phyloP scores from a whole-genome alignment of 1,140 invertebrate species.

The Platyscapa corneri region DNA sequence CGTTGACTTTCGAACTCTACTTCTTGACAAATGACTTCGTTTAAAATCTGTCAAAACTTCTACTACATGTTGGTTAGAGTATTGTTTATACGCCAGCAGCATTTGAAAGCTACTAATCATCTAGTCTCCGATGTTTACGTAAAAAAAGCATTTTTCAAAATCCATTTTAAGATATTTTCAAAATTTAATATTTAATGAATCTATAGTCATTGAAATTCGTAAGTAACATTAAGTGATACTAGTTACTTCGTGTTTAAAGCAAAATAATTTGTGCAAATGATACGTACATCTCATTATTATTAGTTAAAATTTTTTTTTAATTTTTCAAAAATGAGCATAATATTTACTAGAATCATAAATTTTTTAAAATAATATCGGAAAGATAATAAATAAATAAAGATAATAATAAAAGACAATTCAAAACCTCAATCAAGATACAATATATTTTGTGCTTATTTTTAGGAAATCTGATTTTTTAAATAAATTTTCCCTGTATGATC shows the following conservation, averaged over 20 bases:
- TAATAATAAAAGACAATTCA: too few relatives aligned
- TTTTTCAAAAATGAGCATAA: too few relatives aligned
- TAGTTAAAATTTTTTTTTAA: too few relatives aligned
- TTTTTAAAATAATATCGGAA: too few relatives aligned
- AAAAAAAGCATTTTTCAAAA: neutral
- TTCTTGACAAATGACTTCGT: slow-evolving; percentile 14
- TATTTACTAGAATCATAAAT: too few relatives aligned
- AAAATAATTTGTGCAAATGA: too few relatives aligned
- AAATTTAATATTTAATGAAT: neutral
- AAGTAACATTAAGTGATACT: too few relatives aligned
- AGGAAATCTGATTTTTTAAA: neutral
- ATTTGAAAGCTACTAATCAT: slow-evolving; percentile 10
- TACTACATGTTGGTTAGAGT: too few relatives aligned
- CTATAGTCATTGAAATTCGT: neutral
- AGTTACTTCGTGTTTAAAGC: too few relatives aligned
- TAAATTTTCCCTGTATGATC: neutral
- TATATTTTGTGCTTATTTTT: neutral
- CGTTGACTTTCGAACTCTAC: neutral
- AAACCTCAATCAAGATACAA: too few relatives aligned
- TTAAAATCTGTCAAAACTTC: slow-evolving; percentile 18
- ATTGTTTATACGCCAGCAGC: neutral
- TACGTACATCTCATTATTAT: too few relatives aligned
- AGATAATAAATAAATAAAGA: too few relatives aligned
- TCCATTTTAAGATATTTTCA: neutral
- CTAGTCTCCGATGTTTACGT: neutral